Percentiles rank a stretch among this genome's conserved stretches.
Evolutionary conservation across 2,113 vertebrate genomes (phyloP).

Genomic region (Amblyornis subalaris): DNA sequence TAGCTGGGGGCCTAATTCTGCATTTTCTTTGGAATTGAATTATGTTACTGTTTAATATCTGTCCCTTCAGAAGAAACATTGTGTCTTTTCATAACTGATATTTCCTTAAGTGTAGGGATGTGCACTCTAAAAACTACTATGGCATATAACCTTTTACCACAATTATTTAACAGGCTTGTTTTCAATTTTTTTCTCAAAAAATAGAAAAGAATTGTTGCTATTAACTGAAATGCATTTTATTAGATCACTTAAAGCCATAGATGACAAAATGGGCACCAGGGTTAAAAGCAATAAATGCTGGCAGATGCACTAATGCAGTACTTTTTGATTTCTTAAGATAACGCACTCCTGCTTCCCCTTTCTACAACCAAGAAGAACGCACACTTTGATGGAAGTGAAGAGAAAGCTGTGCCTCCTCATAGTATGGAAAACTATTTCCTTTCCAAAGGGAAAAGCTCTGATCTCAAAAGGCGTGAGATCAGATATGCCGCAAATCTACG

Average conservation of each 20-base stretch:
- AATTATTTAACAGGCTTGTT: not conserved
- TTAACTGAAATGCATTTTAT: not conserved
- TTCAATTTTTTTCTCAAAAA: not conserved
- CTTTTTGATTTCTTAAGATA: slow-evolving; percentile 66
- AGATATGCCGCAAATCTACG: slow-evolving; percentile 76
- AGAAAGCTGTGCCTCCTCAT: slow-evolving; percentile 64
- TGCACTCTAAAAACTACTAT: not conserved
- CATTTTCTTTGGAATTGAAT: not conserved
- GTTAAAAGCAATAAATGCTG: not conserved
- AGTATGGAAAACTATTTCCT: slow-evolving; percentile 35
- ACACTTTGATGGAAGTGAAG: slow-evolving; percentile 82
- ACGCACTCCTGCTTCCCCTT: slow-evolving; percentile 33
- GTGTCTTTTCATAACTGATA: not conserved
- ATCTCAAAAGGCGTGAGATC: slow-evolving; percentile 70
- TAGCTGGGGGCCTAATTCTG: not conserved
- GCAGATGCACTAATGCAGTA: not conserved
- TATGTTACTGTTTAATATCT: not conserved
- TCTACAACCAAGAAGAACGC: slow-evolving; percentile 83
- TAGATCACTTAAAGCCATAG: not conserved
- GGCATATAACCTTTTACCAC: not conserved
- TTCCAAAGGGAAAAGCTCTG: slow-evolving; percentile 48
- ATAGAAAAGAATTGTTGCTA: not conserved
- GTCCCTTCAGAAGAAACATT: not conserved
- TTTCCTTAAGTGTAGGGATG: not conserved
- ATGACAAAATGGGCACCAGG: not conserved